Conservation (phyloP, 2,113 vertebrate genomes). For the Passer domesticus region DNA sequence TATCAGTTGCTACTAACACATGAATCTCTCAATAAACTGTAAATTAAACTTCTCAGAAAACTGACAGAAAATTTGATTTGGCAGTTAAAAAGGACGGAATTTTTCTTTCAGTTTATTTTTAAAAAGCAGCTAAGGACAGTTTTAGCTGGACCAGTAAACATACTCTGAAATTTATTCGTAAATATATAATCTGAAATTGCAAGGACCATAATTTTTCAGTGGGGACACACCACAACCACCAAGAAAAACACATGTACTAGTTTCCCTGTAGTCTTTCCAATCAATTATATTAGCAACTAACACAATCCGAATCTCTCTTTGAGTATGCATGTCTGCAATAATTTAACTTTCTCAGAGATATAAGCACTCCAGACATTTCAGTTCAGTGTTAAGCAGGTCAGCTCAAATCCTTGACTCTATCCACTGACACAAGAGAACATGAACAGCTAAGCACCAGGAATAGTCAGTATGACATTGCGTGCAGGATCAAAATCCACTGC, state of each 20-base stretch:
- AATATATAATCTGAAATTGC: not conserved
- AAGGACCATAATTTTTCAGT: not conserved
- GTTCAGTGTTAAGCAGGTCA: not conserved
- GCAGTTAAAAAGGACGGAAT: not conserved
- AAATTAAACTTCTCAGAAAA: not conserved
- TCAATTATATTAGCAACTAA: not conserved
- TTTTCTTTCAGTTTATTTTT: not conserved
- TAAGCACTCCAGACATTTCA: not conserved
- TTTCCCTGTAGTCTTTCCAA: not conserved
- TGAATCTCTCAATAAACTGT: not conserved
- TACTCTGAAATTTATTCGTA: not conserved
- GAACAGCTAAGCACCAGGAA: not conserved
- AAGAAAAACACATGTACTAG: not conserved
- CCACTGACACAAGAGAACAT: not conserved
- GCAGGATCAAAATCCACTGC: not conserved
- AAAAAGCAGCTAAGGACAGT: not conserved
- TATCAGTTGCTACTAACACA: not conserved
- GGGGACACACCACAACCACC: not conserved
- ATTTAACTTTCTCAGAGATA: not conserved
- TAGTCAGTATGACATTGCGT: rapidly evolving
- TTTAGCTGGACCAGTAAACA: not conserved
- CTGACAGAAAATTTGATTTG: not conserved
- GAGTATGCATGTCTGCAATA: not conserved
- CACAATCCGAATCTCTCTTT: not conserved
- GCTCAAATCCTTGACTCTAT: not conserved